phyloP scores from a whole-genome alignment of 2,888 invertebrate genomes.

The Mythimna lalbum region DNA sequence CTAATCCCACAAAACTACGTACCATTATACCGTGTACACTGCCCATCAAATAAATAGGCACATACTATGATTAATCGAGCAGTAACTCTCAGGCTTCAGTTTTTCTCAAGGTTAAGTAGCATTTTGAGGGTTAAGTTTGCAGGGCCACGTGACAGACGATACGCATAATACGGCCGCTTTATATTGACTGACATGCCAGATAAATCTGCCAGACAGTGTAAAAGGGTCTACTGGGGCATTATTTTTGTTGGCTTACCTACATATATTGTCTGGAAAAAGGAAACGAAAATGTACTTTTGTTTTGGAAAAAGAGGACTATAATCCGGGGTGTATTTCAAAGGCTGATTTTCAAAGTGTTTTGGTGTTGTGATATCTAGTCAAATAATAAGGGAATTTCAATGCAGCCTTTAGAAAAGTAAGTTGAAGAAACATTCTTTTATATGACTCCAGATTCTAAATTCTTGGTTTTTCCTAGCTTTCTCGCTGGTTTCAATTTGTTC shows the following conservation, averaged over 20 bases:
- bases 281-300: conserved; percentile 26
- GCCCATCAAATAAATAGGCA: conserved; percentile 43
- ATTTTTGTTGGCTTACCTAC: conserved; percentile 32
- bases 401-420: not conserved
- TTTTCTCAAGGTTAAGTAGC: conserved; percentile 52
- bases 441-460: not conserved
- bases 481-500: too few relatives aligned
- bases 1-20: conserved; percentile 24
- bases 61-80: conserved; percentile 49
- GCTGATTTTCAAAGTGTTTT: not conserved
- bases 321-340: not conserved
- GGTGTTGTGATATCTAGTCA: not conserved
- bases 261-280: conserved; percentile 27
- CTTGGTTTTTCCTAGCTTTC: not conserved
- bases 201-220: conserved; percentile 49
- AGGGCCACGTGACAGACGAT: conserved; percentile 50
- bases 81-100: conserved; percentile 50
- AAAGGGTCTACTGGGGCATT: conserved; percentile 40
- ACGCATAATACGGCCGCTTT: conserved; percentile 49
- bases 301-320: conserved; percentile 1
- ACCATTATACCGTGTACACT: conserved; percentile 12
- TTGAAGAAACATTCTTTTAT: not conserved
- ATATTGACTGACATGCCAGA: conserved; percentile 57
- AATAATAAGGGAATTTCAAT: not conserved
- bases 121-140: conserved; percentile 40